Evolutionary conservation across 2,113 vertebrate genomes (phyloP).

Genomic region (Corythoichthys intestinalis): DNA sequence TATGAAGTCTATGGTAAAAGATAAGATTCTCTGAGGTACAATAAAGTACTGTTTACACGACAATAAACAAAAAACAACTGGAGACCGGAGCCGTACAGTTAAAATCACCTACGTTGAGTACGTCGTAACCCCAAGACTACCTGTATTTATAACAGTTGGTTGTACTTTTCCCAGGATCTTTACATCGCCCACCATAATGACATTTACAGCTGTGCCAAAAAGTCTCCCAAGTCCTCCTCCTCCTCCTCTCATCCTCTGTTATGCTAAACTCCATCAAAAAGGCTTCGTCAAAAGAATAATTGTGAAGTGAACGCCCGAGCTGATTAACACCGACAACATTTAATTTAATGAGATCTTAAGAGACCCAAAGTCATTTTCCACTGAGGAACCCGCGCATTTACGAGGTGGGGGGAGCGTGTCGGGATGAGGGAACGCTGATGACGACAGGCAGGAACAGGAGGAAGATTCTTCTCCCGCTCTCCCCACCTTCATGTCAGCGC

Average conservation of each 20-base stretch:
- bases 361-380: constrained; percentile 60
- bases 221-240: constrained; percentile 30
- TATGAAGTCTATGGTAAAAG: too few relatives aligned
- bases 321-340: constrained; percentile 56
- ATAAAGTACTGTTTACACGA: too few relatives aligned
- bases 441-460: constrained; percentile 26
- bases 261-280: constrained; percentile 32
- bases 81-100: too few relatives aligned
- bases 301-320: constrained; percentile 35
- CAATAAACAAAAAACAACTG: too few relatives aligned
- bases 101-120: too few relatives aligned
- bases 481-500: constrained; percentile 49
- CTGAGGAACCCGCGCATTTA: constrained; percentile 34
- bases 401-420: neutral
- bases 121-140: too few relatives aligned
- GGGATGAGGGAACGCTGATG: constrained; percentile 13
- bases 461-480: constrained; percentile 36
- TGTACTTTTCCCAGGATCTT: neutral
- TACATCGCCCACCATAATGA: neutral
- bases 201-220: constrained; percentile 42
- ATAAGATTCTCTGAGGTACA: too few relatives aligned
- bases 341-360: constrained; percentile 57
- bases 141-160: neutral
- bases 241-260: constrained; percentile 31
- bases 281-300: constrained; percentile 27